Evolutionary conservation across 2,797 vertebrate species (phyloP).

Genomic region (Hoplostethus mediterraneus): DNA sequence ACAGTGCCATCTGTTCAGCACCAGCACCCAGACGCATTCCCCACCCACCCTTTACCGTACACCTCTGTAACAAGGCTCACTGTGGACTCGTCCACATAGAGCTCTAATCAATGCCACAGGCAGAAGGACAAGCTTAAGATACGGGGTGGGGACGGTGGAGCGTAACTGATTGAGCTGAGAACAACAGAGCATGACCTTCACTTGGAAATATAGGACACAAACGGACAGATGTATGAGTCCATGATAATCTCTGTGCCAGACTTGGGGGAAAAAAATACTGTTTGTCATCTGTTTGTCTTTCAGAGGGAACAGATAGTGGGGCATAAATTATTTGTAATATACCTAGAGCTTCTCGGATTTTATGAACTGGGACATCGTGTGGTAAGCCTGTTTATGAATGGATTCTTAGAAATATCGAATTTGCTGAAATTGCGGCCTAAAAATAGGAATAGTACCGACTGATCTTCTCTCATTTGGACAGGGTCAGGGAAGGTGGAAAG

Average conservation of each 20-base stretch:
- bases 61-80: slow-evolving; percentile 6
- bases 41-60: neutral
- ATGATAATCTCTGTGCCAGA: slow-evolving; percentile 33
- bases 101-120: slow-evolving; percentile 35
- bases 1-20: slow-evolving; percentile 67
- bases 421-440: neutral
- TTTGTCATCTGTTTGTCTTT: slow-evolving; percentile 29
- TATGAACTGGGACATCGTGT: neutral
- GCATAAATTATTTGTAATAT: slow-evolving; percentile 2
- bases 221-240: slow-evolving; percentile 18
- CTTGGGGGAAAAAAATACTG: slow-evolving; percentile 14
- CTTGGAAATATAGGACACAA: slow-evolving; percentile 15
- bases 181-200: slow-evolving; percentile 39
- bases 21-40: slow-evolving; percentile 52
- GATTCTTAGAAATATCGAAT: slow-evolving; percentile 11
- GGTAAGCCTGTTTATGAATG: no score
- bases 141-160: neutral
- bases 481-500: no score
- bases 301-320: slow-evolving; percentile 13
- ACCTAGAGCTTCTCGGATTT: neutral
- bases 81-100: slow-evolving; percentile 33
- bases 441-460: neutral
- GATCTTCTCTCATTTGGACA: neutral
- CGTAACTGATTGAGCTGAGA: neutral
- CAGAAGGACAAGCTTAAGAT: slow-evolving; percentile 38